A percentile compares a stretch with the other conserved stretches of the same genome.
phyloP scores from a whole-genome alignment of 2,888 invertebrate genomes.

The Sinelater perroti region DNA sequence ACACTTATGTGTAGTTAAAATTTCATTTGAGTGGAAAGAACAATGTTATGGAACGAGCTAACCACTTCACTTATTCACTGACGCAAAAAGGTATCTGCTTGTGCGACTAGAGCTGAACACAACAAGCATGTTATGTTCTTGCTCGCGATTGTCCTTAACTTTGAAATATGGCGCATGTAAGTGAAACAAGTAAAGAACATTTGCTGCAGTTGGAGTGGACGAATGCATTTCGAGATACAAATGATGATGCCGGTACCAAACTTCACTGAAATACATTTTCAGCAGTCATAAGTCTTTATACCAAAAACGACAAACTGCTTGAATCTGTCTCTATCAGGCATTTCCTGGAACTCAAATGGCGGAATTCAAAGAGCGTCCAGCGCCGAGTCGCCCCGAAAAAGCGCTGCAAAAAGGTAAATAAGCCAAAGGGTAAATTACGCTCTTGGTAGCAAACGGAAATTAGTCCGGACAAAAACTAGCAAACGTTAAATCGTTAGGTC shows the following conservation, averaged over 20 bases:
- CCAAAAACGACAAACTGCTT: neutral
- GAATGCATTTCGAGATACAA: slow-evolving; percentile 11
- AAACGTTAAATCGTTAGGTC: slow-evolving; percentile 37
- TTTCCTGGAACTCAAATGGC: neutral
- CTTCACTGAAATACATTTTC: slow-evolving; percentile 11
- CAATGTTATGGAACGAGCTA: too few species aligned
- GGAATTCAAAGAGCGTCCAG: neutral
- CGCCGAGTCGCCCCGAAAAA: slow-evolving; percentile 1
- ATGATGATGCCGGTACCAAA: slow-evolving; percentile 7
- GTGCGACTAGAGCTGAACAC: too few species aligned
- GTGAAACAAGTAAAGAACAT: slow-evolving; percentile 5
- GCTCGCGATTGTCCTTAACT: too few species aligned
- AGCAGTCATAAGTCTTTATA: slow-evolving; percentile 8
- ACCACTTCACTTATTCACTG: too few species aligned
- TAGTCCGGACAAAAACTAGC: slow-evolving; percentile 32
- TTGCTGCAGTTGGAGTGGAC: slow-evolving; percentile 8
- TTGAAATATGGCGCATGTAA: slow-evolving; percentile 3
- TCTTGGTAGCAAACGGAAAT: slow-evolving; percentile 31
- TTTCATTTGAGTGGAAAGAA: too few species aligned
- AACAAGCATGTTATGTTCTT: too few species aligned
- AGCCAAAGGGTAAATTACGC: slow-evolving; percentile 32
- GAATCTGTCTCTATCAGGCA: neutral
- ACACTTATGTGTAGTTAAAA: too few species aligned
- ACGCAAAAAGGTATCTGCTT: too few species aligned
- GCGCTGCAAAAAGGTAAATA: slow-evolving; percentile 29